phyloP scores from a whole-genome alignment of 1,140 invertebrate genomes.

The Anoplolepis gracilipes region DNA sequence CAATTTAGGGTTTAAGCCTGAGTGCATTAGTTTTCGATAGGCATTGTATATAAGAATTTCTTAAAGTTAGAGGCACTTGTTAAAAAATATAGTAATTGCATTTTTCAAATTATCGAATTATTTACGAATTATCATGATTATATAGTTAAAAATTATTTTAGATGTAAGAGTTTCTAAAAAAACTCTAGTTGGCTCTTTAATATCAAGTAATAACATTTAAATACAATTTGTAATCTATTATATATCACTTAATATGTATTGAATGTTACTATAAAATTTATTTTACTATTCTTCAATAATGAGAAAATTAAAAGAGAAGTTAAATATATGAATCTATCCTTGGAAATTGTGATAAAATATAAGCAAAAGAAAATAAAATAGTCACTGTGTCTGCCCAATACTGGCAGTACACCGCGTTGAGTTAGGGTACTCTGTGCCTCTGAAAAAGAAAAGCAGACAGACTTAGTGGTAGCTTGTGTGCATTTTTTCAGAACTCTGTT shows the following conservation, averaged over 20 bases:
- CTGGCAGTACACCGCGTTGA: constrained; percentile 82
- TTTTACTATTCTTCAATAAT: constrained; percentile 18
- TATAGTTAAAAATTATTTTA: neutral
- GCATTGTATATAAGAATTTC: constrained; percentile 45
- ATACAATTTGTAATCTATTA: neutral
- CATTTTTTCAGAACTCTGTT: constrained; percentile 68
- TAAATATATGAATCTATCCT: constrained; percentile 28
- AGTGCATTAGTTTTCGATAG: constrained; percentile 78
- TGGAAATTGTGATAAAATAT: constrained; percentile 57
- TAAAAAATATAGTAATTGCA: constrained; percentile 56
- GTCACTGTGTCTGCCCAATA: constrained; percentile 83
- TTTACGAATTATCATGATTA: neutral
- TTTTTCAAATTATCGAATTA: constrained; percentile 4
- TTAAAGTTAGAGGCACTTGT: constrained; percentile 78
- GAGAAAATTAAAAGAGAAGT: constrained; percentile 19
- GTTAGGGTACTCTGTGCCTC: constrained; percentile 82
- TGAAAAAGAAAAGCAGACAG: constrained; percentile 84
- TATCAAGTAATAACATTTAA: neutral
- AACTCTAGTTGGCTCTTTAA: neutral
- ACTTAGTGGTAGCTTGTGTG: constrained; percentile 81
- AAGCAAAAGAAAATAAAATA: constrained; percentile 74
- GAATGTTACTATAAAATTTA: neutral
- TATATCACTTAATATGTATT: neutral
- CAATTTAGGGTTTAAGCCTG: constrained; percentile 83
- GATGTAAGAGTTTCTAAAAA: neutral